A percentile compares a stretch with the other conserved stretches of the same genome.
phyloP scores from a whole-genome alignment of 1,140 invertebrate species.

The Drosophila littoralis region DNA sequence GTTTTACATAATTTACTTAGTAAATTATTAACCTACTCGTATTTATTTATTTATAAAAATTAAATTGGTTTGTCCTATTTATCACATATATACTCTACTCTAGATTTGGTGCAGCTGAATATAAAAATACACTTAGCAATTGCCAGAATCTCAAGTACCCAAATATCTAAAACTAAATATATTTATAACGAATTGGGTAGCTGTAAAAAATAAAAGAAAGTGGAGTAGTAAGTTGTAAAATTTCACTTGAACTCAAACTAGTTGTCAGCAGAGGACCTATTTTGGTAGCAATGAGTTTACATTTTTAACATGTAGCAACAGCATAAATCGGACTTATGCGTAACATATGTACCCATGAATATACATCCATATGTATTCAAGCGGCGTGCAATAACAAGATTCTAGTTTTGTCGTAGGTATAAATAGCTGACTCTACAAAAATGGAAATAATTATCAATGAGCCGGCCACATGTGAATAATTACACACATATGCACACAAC shows the following conservation, averaged over 20 bases:
- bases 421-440: conserved; percentile 36
- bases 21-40: no score
- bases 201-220: neutral
- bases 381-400: conserved; percentile 6
- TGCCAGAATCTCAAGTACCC: no score
- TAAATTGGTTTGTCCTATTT: neutral
- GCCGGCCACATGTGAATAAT: conserved; percentile 17
- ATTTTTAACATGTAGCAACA: no score
- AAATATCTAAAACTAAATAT: neutral
- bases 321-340: no score
- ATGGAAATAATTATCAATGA: conserved; percentile 40
- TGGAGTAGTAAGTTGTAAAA: neutral
- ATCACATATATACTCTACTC: neutral
- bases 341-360: neutral
- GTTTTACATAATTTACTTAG: no score
- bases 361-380: conserved; percentile 11
- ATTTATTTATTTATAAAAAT: neutral
- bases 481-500: conserved; percentile 1
- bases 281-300: no score
- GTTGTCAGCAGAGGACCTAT: no score
- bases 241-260: no score
- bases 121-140: neutral
- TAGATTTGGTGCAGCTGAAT: conserved; percentile 14
- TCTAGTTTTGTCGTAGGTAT: conserved; percentile 23
- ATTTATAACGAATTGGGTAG: neutral